These are phyloP conservation scores for Paguma larvata DNA, from an alignment of 2,797 vertebrate genomes.

Conservation along the genomic window DNA sequence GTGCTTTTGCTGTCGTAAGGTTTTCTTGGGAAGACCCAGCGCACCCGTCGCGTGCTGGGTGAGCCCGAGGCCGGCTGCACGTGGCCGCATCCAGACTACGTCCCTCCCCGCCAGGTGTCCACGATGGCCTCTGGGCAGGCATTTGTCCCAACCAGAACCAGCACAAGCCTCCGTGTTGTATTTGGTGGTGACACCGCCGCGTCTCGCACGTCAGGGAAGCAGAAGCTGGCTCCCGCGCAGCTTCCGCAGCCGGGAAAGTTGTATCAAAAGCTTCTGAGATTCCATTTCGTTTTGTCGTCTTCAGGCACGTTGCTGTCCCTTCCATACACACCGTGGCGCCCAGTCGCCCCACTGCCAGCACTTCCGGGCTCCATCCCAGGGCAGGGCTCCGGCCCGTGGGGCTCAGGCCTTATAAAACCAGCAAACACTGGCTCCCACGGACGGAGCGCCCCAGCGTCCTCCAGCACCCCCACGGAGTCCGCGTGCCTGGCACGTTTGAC, in stretches of 20 bases:
- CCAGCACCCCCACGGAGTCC: no score
- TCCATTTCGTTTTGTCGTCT: neutral
- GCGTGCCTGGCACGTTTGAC: neutral
- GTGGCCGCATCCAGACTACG: no score
- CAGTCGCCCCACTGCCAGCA: neutral
- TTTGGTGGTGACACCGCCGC: neutral
- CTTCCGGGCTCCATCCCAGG: neutral
- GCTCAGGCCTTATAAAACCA: neutral
- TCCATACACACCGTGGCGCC: neutral
- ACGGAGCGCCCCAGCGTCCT: neutral
- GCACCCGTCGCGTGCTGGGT: neutral
- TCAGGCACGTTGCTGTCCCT: neutral
- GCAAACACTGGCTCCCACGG: neutral
- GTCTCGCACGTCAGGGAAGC: neutral
- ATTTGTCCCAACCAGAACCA: neutral
- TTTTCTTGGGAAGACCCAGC: neutral
- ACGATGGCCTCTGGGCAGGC: neutral
- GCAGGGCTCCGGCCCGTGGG: rapidly evolving
- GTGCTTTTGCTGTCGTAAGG: neutral
- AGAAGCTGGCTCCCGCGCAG: neutral
- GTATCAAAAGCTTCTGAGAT: neutral
- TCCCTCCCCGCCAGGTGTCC: no score
- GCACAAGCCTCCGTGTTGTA: neutral
- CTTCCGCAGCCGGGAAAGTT: neutral
- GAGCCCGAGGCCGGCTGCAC: no score